Percentiles rank a stretch among this genome's conserved stretches.
Evolutionary conservation across 1,140 invertebrate species (phyloP).

Genomic region (Glossosoma conforme): DNA sequence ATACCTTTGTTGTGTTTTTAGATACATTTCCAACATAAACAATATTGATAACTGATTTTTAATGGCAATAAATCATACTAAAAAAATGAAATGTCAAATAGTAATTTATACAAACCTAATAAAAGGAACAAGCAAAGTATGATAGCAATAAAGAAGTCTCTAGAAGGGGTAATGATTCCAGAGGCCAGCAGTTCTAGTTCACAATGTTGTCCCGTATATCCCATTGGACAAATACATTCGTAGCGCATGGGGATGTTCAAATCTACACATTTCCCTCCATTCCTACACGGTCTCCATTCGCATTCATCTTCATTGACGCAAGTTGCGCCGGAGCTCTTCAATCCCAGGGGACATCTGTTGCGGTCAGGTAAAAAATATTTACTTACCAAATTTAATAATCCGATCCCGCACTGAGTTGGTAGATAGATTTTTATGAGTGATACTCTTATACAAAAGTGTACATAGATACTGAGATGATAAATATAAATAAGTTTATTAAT

Average conservation of each 20-base stretch:
- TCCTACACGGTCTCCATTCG: constrained; percentile 61
- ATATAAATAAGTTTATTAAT: background rate
- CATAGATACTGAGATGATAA: too few relatives aligned
- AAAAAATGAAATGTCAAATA: background rate
- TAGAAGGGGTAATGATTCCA: constrained; percentile 71
- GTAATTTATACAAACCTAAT: constrained; percentile 62
- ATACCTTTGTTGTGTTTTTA: too few relatives aligned
- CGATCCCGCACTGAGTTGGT: constrained; percentile 31
- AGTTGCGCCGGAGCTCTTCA: constrained; percentile 54
- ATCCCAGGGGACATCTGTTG: constrained; percentile 68
- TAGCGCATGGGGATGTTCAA: constrained; percentile 65
- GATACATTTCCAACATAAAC: too few relatives aligned
- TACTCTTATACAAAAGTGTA: too few relatives aligned
- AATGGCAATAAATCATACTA: too few relatives aligned
- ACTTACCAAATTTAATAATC: constrained; percentile 23
- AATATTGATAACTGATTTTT: too few relatives aligned
- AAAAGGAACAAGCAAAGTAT: constrained; percentile 70
- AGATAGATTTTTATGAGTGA: too few relatives aligned
- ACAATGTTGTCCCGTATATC: constrained; percentile 74
- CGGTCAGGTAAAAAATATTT: constrained; percentile 11
- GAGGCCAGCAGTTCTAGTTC: constrained; percentile 67
- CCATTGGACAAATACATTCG: constrained; percentile 67
- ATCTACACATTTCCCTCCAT: constrained; percentile 69
- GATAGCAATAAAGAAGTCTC: constrained; percentile 79
- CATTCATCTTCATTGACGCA: constrained; percentile 78